Evolutionary conservation across 2,113 vertebrate genomes (phyloP).

Genomic region (Anthoscopus minutus): DNA sequence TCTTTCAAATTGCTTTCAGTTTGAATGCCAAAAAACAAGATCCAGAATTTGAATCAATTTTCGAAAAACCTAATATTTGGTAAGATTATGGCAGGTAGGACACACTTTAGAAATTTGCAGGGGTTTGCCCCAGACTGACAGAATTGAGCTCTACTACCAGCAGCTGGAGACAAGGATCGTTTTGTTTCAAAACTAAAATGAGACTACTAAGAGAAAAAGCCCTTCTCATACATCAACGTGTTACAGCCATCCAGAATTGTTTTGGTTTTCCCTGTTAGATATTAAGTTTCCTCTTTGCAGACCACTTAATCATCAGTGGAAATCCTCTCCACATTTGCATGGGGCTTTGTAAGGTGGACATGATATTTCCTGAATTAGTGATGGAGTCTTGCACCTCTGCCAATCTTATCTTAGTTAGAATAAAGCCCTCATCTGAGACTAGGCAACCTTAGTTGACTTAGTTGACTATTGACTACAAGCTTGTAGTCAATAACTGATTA

Average conservation of each 20-base stretch:
- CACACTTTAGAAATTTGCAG: background rate
- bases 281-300: background rate
- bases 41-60: background rate
- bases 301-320: background rate
- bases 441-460: no score
- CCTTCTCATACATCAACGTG: background rate
- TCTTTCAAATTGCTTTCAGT: background rate
- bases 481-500: background rate
- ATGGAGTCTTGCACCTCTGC: background rate
- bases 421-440: background rate
- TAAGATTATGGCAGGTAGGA: background rate
- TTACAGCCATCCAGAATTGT: background rate
- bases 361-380: background rate
- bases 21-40: background rate
- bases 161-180: background rate
- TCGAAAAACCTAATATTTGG: accelerated
- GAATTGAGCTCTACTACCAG: background rate
- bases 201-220: background rate
- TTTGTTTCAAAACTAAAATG: background rate
- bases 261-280: background rate
- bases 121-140: background rate
- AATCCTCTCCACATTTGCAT: background rate
- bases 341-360: background rate
- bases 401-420: background rate
- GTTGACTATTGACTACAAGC: no score